These are phyloP conservation scores for Rhinoraja longicauda DNA, from an alignment of 2,797 vertebrate species.

Conservation along the genomic window DNA sequence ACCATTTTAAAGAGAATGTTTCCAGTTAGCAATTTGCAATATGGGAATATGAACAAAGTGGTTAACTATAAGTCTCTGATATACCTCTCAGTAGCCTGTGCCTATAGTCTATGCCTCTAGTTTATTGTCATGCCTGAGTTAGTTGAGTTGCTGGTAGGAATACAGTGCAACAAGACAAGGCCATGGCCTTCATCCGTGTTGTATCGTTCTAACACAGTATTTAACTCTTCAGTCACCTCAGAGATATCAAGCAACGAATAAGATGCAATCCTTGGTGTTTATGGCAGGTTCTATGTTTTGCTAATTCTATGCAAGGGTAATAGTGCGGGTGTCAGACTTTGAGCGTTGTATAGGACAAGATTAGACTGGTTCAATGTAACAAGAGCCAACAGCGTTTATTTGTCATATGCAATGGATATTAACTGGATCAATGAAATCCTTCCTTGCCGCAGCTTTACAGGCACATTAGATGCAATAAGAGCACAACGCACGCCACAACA, in stretches of 20 bases:
- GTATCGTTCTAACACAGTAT: not conserved
- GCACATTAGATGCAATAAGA: too few species aligned
- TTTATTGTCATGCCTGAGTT: not conserved
- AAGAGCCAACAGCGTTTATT: not conserved
- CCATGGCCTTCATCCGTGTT: too few species aligned
- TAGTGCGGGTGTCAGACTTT: not conserved
- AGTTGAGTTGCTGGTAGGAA: not conserved
- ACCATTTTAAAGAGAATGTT: not conserved
- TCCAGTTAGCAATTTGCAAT: not conserved
- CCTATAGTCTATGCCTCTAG: not conserved
- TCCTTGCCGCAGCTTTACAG: too few species aligned
- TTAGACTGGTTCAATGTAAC: not conserved
- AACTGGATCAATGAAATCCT: too few species aligned
- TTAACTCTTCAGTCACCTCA: not conserved
- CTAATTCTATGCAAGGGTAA: constrained; percentile 1
- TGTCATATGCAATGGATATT: too few species aligned
- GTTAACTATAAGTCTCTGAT: not conserved
- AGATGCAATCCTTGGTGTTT: not conserved
- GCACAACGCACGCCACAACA: not conserved
- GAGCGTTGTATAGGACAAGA: not conserved
- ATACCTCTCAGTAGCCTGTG: not conserved
- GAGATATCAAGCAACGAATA: not conserved
- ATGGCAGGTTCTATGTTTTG: not conserved
- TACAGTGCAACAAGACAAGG: not conserved
- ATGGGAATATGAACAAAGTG: constrained; percentile 17